Percentiles rank a stretch among this genome's conserved stretches.
phyloP scores from a whole-genome alignment of 2,888 invertebrate genomes.

The Hemaris fuciformis region DNA sequence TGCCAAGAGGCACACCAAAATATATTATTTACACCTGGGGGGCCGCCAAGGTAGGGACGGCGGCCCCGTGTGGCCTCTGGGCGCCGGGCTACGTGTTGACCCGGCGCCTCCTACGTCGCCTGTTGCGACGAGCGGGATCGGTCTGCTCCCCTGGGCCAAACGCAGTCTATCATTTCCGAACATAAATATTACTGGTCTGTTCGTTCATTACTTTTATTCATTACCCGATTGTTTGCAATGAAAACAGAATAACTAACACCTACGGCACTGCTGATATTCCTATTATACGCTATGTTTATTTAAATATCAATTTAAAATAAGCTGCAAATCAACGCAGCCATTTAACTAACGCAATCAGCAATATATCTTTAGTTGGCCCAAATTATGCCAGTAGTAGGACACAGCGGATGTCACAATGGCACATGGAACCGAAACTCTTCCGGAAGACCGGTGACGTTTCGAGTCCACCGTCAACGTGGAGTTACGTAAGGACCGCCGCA shows the following conservation, averaged over 20 bases:
- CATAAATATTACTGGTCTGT: neutral
- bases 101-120: too few relatives aligned
- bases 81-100: too few relatives aligned
- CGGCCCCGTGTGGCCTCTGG: too few relatives aligned
- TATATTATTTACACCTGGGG: too few relatives aligned
- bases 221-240: neutral
- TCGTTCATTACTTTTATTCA: neutral
- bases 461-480: conserved; percentile 73
- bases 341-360: neutral
- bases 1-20: too few relatives aligned
- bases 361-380: neutral
- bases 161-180: neutral
- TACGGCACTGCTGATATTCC: neutral
- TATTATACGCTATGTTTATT: neutral
- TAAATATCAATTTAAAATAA: neutral
- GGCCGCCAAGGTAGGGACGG: too few relatives aligned
- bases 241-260: neutral
- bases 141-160: neutral
- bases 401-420: neutral
- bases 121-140: too few relatives aligned
- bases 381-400: neutral
- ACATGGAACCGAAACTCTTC: conserved; percentile 44
- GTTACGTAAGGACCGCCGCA: conserved; percentile 74
- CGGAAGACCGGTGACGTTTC: conserved; percentile 73
- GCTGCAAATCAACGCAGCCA: neutral